Percentiles rank a stretch among this genome's conserved stretches.
Conservation (phyloP, 2,888 invertebrate species). For the Drosophila colorata region DNA sequence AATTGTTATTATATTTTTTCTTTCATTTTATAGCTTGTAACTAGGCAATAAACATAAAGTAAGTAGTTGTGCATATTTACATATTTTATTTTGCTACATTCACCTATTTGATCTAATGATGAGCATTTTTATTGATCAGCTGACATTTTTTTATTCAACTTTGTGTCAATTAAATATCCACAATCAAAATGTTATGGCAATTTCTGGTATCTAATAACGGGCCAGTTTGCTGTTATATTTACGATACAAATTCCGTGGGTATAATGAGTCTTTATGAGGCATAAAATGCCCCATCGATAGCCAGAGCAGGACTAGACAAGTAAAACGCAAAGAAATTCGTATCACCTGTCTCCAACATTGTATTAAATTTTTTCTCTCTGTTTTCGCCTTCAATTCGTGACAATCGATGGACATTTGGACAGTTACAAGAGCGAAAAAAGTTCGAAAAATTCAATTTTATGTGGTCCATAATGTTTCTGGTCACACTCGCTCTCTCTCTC, state of each 20-base stretch:
- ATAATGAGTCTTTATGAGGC: slow-evolving; percentile 61
- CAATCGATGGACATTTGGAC: slow-evolving; percentile 21
- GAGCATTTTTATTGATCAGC: slow-evolving; percentile 7
- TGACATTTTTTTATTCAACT: slow-evolving; percentile 40
- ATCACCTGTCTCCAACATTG: slow-evolving; percentile 42
- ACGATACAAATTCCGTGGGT: slow-evolving; percentile 43
- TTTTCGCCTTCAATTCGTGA: slow-evolving; percentile 31
- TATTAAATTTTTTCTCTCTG: slow-evolving; percentile 19
- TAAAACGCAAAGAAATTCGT: slow-evolving; percentile 37
- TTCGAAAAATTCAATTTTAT: slow-evolving; percentile 33
- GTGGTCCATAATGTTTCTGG: slow-evolving; percentile 30
- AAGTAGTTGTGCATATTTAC: neutral
- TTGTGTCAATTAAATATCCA: slow-evolving; percentile 34
- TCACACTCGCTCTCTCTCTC: slow-evolving; percentile 3
- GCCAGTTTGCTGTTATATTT: slow-evolving; percentile 32
- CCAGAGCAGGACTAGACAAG: slow-evolving; percentile 16
- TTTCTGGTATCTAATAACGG: slow-evolving; percentile 27
- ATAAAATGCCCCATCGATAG: slow-evolving; percentile 24
- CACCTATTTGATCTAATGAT: neutral
- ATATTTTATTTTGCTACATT: slow-evolving; percentile 2
- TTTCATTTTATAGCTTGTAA: neutral
- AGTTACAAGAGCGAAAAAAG: slow-evolving; percentile 17
- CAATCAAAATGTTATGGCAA: slow-evolving; percentile 32
- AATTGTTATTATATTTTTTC: no score
- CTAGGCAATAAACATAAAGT: neutral